Base-by-base conservation (phyloP, 35 echinoderm and acorn worm species). In the Ophioderma brevispina region DNA sequence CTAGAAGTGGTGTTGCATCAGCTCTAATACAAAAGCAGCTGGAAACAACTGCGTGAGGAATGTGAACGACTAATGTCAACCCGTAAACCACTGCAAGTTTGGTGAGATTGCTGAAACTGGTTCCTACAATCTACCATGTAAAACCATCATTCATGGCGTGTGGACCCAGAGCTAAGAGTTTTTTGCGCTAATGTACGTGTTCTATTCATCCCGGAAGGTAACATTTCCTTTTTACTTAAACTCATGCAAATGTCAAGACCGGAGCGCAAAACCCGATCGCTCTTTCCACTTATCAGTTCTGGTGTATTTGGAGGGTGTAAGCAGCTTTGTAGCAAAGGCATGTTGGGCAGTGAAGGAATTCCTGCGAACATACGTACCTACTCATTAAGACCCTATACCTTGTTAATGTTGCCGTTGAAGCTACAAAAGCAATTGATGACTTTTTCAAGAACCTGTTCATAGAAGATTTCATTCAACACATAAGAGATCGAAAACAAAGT, bases 231-330 rank as follows among this genome's bases (percentile, higher is more conserved):
- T 40, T 46, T 82, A 33, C 52, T 92, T 0, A 37, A 43, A 0
- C n/a, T 0, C 28, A 55, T 79, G 82, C 90, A 55, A 42, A 82
- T 78, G 38, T 78, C 15, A 33, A 33, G 31, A 33, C 86, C 18
- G 11, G 80, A 35, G 46, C 76, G 18, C 32, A 3, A 38, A 32
- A n/a, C n/a, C n/a, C 64, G 10, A 33, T 92, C 11, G 90, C 90
- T n/a, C 0, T 28, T 92, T 30, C 90, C 90, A 43, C 76, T 85
- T 13, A 92, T 92, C 21, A 92, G 90, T 79, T 85, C 90, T 49
- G 90, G 90, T 3, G 23, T 70, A 30, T 70, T 70, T 70, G 59
- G 17, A 15, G 59, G 59, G 23, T 25, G 10, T 2, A 70, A 70
- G 28, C 10, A 30, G 17, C 4, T 30, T 8, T 70, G 59, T 70